phyloP scores from a whole-genome alignment of 1,140 invertebrate genomes.

The Psilanteris sp. region DNA sequence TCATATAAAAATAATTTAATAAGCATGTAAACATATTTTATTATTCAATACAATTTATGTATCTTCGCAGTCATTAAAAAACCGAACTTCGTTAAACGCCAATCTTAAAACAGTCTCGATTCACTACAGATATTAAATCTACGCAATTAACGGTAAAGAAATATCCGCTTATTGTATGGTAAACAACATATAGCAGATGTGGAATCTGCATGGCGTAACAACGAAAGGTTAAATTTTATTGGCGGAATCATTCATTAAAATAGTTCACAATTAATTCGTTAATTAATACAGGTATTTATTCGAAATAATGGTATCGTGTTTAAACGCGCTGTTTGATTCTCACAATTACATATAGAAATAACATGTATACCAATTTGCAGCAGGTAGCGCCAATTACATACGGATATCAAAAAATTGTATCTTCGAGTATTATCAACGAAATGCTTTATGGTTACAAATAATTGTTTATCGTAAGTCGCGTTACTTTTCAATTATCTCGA shows the following conservation, averaged over 20 bases:
- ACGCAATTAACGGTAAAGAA: slow-evolving; percentile 38
- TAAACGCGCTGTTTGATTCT: slow-evolving; percentile 7
- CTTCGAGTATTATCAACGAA: no score
- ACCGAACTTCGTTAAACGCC: no score
- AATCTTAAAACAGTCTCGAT: slow-evolving; percentile 27
- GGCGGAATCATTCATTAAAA: slow-evolving; percentile 18
- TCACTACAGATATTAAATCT: slow-evolving; percentile 31
- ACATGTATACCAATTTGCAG: no score
- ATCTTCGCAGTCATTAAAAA: no score
- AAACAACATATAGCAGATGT: slow-evolving; percentile 35
- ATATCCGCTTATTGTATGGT: slow-evolving; percentile 38
- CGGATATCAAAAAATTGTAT: no score
- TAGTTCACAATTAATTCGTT: slow-evolving; percentile 43
- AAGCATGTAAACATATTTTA: no score
- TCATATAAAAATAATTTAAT: no score
- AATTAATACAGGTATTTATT: slow-evolving; percentile 21
- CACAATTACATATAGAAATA: slow-evolving; percentile 6
- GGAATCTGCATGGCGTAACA: slow-evolving; percentile 46
- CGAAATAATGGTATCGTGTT: slow-evolving; percentile 22
- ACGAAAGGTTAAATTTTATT: slow-evolving; percentile 51
- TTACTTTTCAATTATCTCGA: no score
- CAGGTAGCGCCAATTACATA: no score
- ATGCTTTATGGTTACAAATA: no score
- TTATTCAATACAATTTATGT: no score
- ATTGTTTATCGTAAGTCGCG: no score